phyloP scores from a whole-genome alignment of 2,113 vertebrate genomes.

The Hippoglossus stenolepis region DNA sequence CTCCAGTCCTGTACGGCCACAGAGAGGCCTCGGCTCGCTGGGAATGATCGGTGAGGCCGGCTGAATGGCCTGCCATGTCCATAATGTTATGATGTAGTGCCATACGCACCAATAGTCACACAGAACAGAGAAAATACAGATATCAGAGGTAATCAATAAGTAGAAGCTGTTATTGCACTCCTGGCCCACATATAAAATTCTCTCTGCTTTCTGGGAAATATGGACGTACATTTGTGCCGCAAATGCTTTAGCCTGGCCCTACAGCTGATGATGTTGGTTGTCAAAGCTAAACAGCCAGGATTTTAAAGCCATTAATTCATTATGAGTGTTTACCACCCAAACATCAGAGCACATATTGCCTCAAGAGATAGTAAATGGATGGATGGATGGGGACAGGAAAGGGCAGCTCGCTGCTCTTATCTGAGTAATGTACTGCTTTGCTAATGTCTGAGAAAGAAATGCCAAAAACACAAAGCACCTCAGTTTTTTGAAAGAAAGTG shows the following conservation, averaged over 20 bases:
- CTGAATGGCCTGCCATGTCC: conserved; percentile 41
- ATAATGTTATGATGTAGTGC: conserved; percentile 62
- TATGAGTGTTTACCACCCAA: conserved; percentile 44
- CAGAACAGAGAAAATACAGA: conserved; percentile 52
- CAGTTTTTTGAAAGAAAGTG: neutral
- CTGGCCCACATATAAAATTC: conserved; percentile 17
- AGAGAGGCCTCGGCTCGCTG: conserved; percentile 35
- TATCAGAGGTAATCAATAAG: conserved; percentile 60
- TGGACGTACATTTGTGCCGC: conserved; percentile 19
- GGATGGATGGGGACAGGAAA: conserved; percentile 20
- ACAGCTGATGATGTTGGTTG: conserved; percentile 13
- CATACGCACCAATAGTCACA: conserved; percentile 31
- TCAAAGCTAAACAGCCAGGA: conserved; percentile 35
- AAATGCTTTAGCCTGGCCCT: conserved; percentile 27
- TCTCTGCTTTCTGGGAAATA: conserved; percentile 36
- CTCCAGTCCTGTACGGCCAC: conserved; percentile 18
- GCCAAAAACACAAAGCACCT: neutral
- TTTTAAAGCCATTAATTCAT: conserved; percentile 39
- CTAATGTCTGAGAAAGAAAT: conserved; percentile 24
- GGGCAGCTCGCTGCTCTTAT: neutral
- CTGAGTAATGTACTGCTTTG: conserved; percentile 18
- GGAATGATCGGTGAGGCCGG: conserved; percentile 34
- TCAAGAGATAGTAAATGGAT: conserved; percentile 34
- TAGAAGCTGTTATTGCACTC: conserved; percentile 19
- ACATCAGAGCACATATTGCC: conserved; percentile 45